Conservation (phyloP, 2,113 vertebrate species). For the Ceuthmochares aereus region DNA sequence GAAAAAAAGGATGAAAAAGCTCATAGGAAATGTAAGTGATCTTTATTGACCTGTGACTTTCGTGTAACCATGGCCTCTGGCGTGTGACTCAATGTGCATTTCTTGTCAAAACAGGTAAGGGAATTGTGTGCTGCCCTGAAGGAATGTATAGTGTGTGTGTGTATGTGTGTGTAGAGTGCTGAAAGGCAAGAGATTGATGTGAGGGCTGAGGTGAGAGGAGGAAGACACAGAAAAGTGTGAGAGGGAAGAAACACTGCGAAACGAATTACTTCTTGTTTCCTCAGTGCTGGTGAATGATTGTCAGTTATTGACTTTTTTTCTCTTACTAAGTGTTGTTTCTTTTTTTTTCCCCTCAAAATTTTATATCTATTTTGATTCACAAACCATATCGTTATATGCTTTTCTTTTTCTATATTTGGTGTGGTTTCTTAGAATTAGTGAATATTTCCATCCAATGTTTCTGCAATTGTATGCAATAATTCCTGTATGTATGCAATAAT, state of each 20-base stretch:
- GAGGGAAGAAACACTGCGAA: neutral
- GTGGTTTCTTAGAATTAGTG: neutral
- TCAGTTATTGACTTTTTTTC: neutral
- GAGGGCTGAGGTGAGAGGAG: slow-evolving; percentile 12
- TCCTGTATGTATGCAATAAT: neutral
- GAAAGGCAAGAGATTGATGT: slow-evolving; percentile 59
- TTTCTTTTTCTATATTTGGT: neutral
- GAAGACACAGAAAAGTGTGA: neutral
- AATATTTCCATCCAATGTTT: neutral
- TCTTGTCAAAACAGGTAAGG: slow-evolving; percentile 77
- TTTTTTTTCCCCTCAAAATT: neutral
- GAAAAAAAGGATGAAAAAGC: slow-evolving; percentile 67
- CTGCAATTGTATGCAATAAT: neutral
- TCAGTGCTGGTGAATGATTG: neutral
- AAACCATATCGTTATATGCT: neutral
- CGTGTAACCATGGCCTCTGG: slow-evolving; percentile 73
- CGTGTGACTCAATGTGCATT: slow-evolving; percentile 56
- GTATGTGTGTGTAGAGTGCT: slow-evolving; percentile 1
- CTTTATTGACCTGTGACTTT: slow-evolving; percentile 79
- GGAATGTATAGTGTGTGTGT: slow-evolving; percentile 24
- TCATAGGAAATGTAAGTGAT: slow-evolving; percentile 76
- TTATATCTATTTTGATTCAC: neutral
- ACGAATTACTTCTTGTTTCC: slow-evolving; percentile 6
- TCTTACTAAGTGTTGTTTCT: neutral
- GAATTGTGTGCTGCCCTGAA: slow-evolving; percentile 69